These are phyloP conservation scores for Ariopsis seemanni DNA, from an alignment of 2,113 vertebrate genomes.

Conservation along the genomic window DNA sequence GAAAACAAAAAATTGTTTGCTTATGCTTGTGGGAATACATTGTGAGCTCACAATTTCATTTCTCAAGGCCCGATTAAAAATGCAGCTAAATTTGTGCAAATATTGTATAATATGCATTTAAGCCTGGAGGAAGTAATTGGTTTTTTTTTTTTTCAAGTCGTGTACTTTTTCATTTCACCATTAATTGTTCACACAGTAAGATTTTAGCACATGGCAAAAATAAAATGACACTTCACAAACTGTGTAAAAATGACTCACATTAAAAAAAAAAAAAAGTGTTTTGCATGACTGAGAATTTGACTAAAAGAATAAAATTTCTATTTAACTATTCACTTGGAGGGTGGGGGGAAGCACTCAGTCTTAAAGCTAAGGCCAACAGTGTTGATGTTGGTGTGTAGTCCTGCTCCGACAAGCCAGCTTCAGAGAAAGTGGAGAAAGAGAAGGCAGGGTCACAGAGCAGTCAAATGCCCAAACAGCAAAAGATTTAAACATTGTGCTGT, in stretches of 20 bases:
- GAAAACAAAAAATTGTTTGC: slow-evolving; percentile 59
- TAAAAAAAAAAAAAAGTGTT: not conserved
- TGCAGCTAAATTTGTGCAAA: not conserved
- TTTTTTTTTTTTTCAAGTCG: not conserved
- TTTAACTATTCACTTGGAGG: not conserved
- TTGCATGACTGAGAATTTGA: not conserved
- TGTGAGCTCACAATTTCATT: not conserved
- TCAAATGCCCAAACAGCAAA: not conserved
- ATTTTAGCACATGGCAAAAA: not conserved
- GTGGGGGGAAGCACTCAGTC: not conserved
- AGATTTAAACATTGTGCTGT: not conserved
- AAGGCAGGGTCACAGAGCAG: not conserved
- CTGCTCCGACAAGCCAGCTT: not conserved
- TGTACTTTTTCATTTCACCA: not conserved
- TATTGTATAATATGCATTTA: not conserved
- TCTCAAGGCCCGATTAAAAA: not conserved
- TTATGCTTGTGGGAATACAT: slow-evolving; percentile 26
- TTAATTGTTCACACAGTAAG: not conserved
- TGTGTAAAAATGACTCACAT: not conserved
- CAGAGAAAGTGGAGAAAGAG: not conserved
- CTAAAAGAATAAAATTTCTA: not conserved
- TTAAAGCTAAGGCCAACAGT: not conserved
- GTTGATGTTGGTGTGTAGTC: not conserved
- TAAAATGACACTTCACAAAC: not conserved
- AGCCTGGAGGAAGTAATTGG: not conserved